Evolutionary conservation across 2,113 vertebrate species (phyloP).

Genomic region (Cinclus mexicanus): DNA sequence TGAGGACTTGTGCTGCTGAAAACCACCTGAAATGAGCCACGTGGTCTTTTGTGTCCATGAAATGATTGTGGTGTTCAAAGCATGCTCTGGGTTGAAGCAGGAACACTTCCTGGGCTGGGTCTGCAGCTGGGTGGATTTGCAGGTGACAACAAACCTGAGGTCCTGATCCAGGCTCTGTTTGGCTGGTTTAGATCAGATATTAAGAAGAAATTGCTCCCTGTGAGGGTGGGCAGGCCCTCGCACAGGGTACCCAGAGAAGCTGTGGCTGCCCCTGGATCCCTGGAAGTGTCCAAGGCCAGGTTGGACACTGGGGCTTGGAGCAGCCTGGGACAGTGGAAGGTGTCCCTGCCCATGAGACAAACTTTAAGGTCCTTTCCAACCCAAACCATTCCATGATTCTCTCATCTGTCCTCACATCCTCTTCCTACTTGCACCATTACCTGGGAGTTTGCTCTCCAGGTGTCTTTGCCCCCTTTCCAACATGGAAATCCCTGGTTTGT

Average conservation of each 20-base stretch:
- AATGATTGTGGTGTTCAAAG: neutral
- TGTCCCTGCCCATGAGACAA: neutral
- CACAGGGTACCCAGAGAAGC: neutral
- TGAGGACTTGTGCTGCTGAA: neutral
- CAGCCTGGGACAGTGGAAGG: fast-evolving
- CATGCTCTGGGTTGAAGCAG: neutral
- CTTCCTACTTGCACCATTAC: neutral
- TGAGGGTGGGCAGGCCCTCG: fast-evolving
- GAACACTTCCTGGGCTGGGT: neutral
- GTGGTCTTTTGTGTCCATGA: fast-evolving
- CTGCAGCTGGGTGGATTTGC: neutral
- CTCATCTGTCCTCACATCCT: neutral
- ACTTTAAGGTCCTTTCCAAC: neutral
- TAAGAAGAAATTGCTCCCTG: neutral
- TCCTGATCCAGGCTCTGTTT: neutral
- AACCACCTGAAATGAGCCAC: neutral
- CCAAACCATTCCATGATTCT: neutral
- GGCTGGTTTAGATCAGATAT: neutral
- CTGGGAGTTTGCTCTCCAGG: neutral
- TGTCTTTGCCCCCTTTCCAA: neutral
- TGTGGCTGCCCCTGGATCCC: neutral
- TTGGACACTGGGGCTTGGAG: neutral
- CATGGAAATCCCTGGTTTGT: neutral
- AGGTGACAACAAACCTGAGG: neutral
- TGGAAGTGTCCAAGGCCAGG: neutral